Evolutionary conservation across 1,140 invertebrate species (phyloP), one percentile per base, ranked within the genome.

Genomic region (Halesus radiatus): DNA sequence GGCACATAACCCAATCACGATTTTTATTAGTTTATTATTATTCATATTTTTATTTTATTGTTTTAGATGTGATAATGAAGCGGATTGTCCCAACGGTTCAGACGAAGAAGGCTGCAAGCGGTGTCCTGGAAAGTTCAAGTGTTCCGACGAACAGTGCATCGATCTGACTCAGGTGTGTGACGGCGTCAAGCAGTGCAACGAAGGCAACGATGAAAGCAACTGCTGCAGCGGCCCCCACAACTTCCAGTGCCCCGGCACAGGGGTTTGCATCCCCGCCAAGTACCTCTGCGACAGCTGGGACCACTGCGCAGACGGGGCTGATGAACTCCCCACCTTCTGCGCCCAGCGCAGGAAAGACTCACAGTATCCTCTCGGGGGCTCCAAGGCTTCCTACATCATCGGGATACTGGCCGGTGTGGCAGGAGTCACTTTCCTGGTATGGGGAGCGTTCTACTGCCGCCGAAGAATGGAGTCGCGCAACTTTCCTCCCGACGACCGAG

Each of bases 61-160:
- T 74, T 78, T 13, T 80, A 88, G 93, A 64, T 98, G 96, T 86
- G 96, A 98, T 87, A 93, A 93, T 0, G 93, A 95, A 78, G 90
- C 89, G 52, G 96, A 99, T 86, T 98, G 97, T 89, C 88, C 91
- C 1, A 96, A 97, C 86, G 92, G 92, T 18, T 95, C 94, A 3
- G 96, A 97, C 85, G 96, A 97, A 87, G 87, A 92, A 2, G 92
- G 92, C n/a, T 96, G 95, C 85, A 90, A 92, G 0, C 87, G 87
- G 1, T 94, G 93, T 85, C 86, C 85, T 3, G 87, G 88, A 2
- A 92, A 95, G 82, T 97, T 96, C 81, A 86, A 91, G 60, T 97
- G 95, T 81, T 90, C 91, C 76, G 94, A 93, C 85, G 93, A 93
- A 8, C 91, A 93, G n/a, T 97, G 95, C 84, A 95, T 96, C 23